Conservation (phyloP, 2,797 vertebrate species). For the Danio choprae region DNA sequence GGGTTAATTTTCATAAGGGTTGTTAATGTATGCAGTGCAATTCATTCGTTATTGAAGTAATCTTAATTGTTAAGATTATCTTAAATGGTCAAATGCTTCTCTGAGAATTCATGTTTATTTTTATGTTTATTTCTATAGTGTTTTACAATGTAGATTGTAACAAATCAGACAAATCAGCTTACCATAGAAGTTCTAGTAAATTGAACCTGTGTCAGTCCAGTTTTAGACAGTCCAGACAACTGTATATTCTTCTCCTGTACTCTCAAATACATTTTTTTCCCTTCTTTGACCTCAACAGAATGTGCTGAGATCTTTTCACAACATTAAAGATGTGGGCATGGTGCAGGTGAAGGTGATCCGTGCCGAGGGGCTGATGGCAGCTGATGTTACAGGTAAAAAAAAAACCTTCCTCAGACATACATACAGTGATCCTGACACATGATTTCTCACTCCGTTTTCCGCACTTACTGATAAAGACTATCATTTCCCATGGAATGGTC, state of each 20-base stretch:
- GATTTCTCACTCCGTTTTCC: constrained; percentile 33
- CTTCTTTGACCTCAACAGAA: constrained; percentile 78
- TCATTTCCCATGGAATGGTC: constrained; percentile 28
- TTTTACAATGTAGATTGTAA: no score
- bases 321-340: constrained; percentile 94
- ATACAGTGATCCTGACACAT: constrained; percentile 29
- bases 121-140: no score
- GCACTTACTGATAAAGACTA: constrained; percentile 42
- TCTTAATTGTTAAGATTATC: no score
- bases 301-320: constrained; percentile 86
- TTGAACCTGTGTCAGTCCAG: no score
- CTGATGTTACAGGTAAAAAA: constrained; percentile 95
- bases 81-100: neutral
- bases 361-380: constrained; percentile 96
- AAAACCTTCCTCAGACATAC: constrained; percentile 37
- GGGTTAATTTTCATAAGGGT: no score
- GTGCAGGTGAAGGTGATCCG: constrained; percentile 97
- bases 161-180: no score
- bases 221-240: no score
- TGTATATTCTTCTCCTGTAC: neutral
- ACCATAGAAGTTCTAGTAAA: no score
- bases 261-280: neutral
- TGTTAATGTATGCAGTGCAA: neutral
- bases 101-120: no score
- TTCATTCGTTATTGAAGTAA: neutral